These are phyloP conservation scores for Bombus soroeensis DNA, from an alignment of 1,140 invertebrate genomes.

Conservation along the genomic window DNA sequence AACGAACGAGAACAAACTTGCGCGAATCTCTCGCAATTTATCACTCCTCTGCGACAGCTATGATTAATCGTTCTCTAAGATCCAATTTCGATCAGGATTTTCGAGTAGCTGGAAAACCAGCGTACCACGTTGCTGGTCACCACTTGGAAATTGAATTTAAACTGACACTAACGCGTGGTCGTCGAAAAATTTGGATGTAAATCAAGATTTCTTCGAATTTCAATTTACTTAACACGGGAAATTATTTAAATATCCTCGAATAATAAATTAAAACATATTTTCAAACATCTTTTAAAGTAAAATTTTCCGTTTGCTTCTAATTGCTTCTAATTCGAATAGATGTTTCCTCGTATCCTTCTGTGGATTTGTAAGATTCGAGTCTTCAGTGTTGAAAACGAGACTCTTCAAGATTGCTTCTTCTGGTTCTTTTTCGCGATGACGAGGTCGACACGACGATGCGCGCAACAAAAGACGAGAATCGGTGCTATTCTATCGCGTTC, in stretches of 20 bases:
- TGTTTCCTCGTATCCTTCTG: background rate
- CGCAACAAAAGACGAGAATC: slow-evolving; percentile 5
- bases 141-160: background rate
- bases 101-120: background rate
- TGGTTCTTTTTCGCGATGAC: background rate
- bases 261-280: too few relatives aligned
- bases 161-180: background rate
- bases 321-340: background rate
- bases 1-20: background rate
- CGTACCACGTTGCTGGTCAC: background rate
- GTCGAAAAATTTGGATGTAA: background rate
- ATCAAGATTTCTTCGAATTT: background rate
- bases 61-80: slow-evolving; percentile 37
- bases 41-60: slow-evolving; percentile 17
- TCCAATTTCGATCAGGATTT: slow-evolving; percentile 9
- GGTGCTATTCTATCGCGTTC: too few relatives aligned
- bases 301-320: background rate
- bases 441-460: background rate
- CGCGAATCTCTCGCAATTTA: slow-evolving; percentile 4
- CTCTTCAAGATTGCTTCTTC: background rate
- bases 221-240: background rate
- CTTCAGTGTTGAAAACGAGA: too few relatives aligned
- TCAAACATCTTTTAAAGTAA: background rate
- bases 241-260: too few relatives aligned
- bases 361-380: background rate